Evolutionary conservation across 30 jellyfish, hydroid and myxozoan species (phyloP).

Genomic region (Aurelia sp.): DNA sequence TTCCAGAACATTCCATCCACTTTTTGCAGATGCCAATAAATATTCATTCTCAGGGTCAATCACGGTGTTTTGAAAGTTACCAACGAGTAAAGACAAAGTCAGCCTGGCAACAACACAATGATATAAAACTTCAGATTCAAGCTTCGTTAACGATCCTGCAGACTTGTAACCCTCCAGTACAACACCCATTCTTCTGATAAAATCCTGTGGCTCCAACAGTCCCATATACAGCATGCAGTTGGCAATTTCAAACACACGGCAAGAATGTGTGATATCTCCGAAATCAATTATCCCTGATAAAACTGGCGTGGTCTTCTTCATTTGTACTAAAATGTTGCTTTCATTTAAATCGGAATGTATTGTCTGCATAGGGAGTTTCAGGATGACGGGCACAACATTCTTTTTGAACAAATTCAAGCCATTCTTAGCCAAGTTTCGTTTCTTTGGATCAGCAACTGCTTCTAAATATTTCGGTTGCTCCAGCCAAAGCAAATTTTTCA

Average conservation of each 20-base stretch:
- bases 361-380: conserved; percentile 44
- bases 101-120: conserved; percentile 37
- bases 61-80: neutral
- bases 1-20: conserved; percentile 27
- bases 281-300: conserved; percentile 59
- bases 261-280: conserved; percentile 57
- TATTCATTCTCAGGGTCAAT: conserved; percentile 3
- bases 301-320: neutral
- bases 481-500: conserved; percentile 35
- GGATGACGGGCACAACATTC: conserved; percentile 16
- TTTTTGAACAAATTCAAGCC: conserved; percentile 30
- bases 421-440: neutral
- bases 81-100: conserved; percentile 37
- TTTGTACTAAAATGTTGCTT: conserved; percentile 9
- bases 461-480: conserved; percentile 46
- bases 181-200: conserved; percentile 13
- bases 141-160: neutral
- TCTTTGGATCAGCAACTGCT: conserved; percentile 5
- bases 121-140: conserved; percentile 24
- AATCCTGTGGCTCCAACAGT: conserved; percentile 28
- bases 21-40: neutral
- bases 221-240: conserved; percentile 60
- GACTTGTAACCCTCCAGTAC: conserved; percentile 50
- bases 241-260: conserved; percentile 57
- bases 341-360: conserved; percentile 50